Evolutionary conservation across 92 coral and sea anemone species (phyloP), one percentile per base, ranked within the genome.

Genomic region (Porites divaricata): DNA sequence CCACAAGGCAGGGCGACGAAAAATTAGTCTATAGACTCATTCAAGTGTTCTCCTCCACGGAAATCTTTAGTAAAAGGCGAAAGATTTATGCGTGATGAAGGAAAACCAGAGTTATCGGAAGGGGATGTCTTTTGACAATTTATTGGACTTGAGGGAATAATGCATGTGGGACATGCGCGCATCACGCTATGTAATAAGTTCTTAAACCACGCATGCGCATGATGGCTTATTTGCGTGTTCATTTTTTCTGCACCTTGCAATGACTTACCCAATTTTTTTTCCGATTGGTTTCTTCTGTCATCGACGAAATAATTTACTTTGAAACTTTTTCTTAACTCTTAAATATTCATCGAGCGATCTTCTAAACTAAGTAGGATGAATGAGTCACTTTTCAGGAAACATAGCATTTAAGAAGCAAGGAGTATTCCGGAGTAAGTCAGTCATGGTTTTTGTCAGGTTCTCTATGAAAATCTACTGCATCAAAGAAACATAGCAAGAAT

Each of bases 1-100:
- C 98, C 93, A 69, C 11, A 76, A 89, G 95, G 98, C 98, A 94
- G 98, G 95, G 95, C 92, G 89, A 92, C 94, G 72, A 95, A 93
- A 95, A 95, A 95, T 93, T 95, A 77, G 98, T 95, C 96, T 93
- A 95, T 93, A 92, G 95, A 92, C 95, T 90, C 93, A 92, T 92
- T 92, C 78, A 76, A 22, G 90, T 93, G 94, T 93, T 92, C 93
- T 92, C 95, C 95, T 92, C 96, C 92, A 93, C 94, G 96, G 96
- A 90, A 93, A 93, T 93, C 92, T 93, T 93, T 90, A 91, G 95
- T 91, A 91, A 91, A 91, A 91, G 95, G 95, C 95, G 92, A 91
- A 91, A 91, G 92, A 84, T 84, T 84, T 87, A 84, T 91, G 59
- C 94, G 94, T 50, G 87, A 71, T 94, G 98, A 94, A 94, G 98